Base-by-base conservation (phyloP, 2,113 vertebrate genomes). In the Ia io region DNA sequence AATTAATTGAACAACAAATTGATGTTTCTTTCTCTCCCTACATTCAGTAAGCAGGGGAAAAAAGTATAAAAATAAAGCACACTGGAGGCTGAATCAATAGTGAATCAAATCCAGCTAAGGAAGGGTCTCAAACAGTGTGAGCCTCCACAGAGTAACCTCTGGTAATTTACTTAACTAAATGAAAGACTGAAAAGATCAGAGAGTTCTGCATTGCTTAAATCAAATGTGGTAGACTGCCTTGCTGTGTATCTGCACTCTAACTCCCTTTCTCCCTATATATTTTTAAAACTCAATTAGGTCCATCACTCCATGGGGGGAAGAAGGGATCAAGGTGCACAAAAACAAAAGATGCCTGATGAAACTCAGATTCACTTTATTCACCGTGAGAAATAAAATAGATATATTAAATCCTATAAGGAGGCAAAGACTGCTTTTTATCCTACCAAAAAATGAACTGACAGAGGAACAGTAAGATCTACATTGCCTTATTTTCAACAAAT, bases 81-180 rank as follows among this genome's bases (percentile, higher is more conserved):
- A 56, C 16, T 37, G 30, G 65, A 90, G 23, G 37, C 16, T 90
- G 40, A 94, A 86, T 73, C 84, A 83, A 74, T 16, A 69, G 23
- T 88, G 53, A 89, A 74, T 84, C 49, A 49, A 89, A 85, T 84
- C n/a, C 30, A 76, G 44, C 74, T 74, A 86, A 88, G n/a, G 42
- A 92, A 82, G 37, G 37, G 4, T 13, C 63, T 93, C 49, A 63
- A n/a, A 23, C 1, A 90, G 12, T 11, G 32, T 53, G 44, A 49
- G 32, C 4, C 23, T 96, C 40, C 53, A 44, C 1, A 53, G 3
- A 51, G 17, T 67, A 42, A 63, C 8, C 12, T 70, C 10, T n/a
- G 76, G n/a, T 49, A 49, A 71, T 82, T 37, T n/a, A 88, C 14
- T 37, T 61, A 88, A 37, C n/a, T 88, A 76, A 74, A 32, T 23